Conservation (phyloP, 2,888 invertebrate genomes). For the Cephus pygmeus region DNA sequence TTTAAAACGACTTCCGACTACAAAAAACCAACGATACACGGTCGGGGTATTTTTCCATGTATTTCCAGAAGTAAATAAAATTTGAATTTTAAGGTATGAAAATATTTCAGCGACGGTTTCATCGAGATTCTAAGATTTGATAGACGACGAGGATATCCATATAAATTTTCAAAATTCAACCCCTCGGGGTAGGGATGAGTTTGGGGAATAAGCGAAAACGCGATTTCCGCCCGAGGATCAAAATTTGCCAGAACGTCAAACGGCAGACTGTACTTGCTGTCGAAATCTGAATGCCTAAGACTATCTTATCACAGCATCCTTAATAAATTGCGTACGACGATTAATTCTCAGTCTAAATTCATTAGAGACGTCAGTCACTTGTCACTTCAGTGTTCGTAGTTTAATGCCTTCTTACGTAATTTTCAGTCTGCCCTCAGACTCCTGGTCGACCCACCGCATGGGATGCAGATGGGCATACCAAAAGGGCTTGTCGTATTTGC, state of each 20-base stretch:
- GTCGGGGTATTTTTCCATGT: not conserved
- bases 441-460: not conserved
- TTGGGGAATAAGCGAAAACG: not conserved
- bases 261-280: not conserved
- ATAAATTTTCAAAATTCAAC: no score
- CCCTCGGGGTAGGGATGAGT: not conserved
- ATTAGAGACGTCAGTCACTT: not conserved
- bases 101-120: not conserved
- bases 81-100: not conserved
- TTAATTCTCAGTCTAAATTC: not conserved
- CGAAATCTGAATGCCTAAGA: not conserved
- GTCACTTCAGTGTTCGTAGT: not conserved
- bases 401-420: not conserved
- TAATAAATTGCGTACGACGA: not conserved
- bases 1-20: not conserved
- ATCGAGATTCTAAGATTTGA: not conserved
- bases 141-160: not conserved
- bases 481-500: conserved; percentile 59
- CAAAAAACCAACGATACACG: not conserved
- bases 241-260: not conserved
- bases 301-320: not conserved
- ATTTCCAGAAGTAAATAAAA: not conserved
- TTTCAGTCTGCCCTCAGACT: not conserved
- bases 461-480: conserved; percentile 3
- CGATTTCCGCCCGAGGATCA: not conserved